Evolutionary conservation across 2,113 vertebrate genomes (phyloP), one percentile per base, ranked within the genome.

Genomic region (Microtus ochrogaster): DNA sequence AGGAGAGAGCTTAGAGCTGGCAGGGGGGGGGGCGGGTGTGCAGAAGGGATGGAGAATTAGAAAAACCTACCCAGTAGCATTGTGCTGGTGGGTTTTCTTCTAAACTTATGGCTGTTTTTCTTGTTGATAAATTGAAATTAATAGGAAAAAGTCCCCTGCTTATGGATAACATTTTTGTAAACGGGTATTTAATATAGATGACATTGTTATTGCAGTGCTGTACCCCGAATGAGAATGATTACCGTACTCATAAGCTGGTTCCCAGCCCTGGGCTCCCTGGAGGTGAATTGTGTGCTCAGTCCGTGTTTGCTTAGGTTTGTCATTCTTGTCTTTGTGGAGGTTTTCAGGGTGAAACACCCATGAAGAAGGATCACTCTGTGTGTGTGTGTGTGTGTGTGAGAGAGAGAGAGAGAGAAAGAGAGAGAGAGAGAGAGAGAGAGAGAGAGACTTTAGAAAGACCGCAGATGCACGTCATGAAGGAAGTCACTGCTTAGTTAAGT

Each of bases 41-140:
- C 55, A 6, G 55, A 58, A 58, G 55, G 55, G 55, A 19, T 58
- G 77, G 26, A 93, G 58, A 58, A 19, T 49, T 2, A 44, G 47
- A 94, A 78, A 22, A 49, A 26, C 88, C 12, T 58, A 61, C 12
- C 72, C 52, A 79, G 8, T 9, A 36, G 22, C 36, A 19, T 44
- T 17, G 47, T 63, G 79, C 78, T 77, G 81, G 44, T 7, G 24
- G 78, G 4, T 63, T 92, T 87, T 92, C 55, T 70, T 92, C 52
- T 33, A 87, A 6, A 94, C 33, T 72, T 92, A 30, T 86, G 39
- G 14, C 41, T 91, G 14, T 26, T 94, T 92, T 96, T 95, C 47
- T 65, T 94, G 13, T 65, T 86, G 77, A 76, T 94, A 92, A 89
- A 90, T 12, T 96, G 84, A 73, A 85, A 90, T 68, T 84, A 61